A percentile compares a stretch with the other conserved stretches of the same genome.
phyloP scores from a whole-genome alignment of 2,888 invertebrate species.

The Chrysina gloriosa region DNA sequence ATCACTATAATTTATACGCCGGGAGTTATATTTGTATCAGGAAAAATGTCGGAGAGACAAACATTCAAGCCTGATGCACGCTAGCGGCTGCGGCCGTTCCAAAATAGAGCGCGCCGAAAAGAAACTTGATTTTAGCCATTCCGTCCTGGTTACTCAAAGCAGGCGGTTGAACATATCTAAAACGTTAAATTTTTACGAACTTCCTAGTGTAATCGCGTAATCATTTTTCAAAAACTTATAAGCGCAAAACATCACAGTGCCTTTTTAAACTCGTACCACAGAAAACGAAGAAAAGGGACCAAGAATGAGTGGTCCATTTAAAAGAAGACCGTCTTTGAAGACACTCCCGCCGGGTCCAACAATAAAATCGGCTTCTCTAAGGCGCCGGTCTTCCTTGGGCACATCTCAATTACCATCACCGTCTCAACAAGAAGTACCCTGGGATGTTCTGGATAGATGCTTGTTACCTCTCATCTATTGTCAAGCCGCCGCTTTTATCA shows the following conservation, averaged over 20 bases:
- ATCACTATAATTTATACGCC: slow-evolving; percentile 38
- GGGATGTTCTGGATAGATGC: slow-evolving; percentile 78
- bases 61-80: slow-evolving; percentile 41
- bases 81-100: slow-evolving; percentile 44
- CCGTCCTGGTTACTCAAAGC: slow-evolving; percentile 46
- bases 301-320: slow-evolving; percentile 64
- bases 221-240: neutral
- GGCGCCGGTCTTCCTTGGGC: slow-evolving; percentile 61
- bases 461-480: slow-evolving; percentile 83
- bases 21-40: slow-evolving; percentile 42
- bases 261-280: neutral
- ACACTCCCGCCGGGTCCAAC: slow-evolving; percentile 62
- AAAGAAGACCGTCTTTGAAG: slow-evolving; percentile 62
- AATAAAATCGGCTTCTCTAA: slow-evolving; percentile 66
- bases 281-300: neutral
- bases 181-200: slow-evolving; percentile 3
- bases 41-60: slow-evolving; percentile 40
- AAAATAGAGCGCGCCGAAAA: slow-evolving; percentile 48
- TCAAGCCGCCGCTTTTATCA: slow-evolving; percentile 81
- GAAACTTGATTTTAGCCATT: slow-evolving; percentile 49
- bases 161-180: slow-evolving; percentile 32
- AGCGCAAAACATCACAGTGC: neutral
- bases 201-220: slow-evolving; percentile 14
- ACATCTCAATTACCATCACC: slow-evolving; percentile 70
- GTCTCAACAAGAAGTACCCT: slow-evolving; percentile 72